These are phyloP conservation scores for Hyles vespertilio DNA, from an alignment of 1,140 invertebrate genomes.

Conservation along the genomic window DNA sequence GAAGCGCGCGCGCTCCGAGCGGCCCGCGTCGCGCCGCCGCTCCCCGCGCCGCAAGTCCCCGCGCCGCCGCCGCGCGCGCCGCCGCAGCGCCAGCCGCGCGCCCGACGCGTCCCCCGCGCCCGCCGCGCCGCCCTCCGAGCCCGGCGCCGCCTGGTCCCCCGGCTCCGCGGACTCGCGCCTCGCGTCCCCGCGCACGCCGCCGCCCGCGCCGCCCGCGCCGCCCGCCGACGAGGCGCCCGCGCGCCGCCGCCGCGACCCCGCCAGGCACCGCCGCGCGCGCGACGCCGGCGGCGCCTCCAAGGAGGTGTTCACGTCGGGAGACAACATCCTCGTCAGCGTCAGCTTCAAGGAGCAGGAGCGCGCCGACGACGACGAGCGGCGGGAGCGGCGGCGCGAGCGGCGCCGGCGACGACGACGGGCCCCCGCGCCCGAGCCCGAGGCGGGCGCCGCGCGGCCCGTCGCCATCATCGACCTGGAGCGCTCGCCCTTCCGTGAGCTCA, in stretches of 20 bases:
- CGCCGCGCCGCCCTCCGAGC: constrained; percentile 38
- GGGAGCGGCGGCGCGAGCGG: constrained; percentile 59
- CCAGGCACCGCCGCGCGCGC: constrained; percentile 39
- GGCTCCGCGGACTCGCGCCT: constrained; percentile 43
- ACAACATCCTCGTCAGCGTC: constrained; percentile 93
- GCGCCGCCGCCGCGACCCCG: constrained; percentile 62
- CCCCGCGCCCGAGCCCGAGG: constrained; percentile 32
- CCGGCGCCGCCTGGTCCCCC: constrained; percentile 21
- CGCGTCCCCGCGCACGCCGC: constrained; percentile 68
- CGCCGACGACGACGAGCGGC: constrained; percentile 42
- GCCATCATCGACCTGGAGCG: constrained; percentile 90
- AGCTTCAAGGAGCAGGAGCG: constrained; percentile 89
- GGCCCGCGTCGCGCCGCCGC: constrained; percentile 50
- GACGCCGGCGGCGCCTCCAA: constrained; percentile 81
- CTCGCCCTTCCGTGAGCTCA: constrained; percentile 88
- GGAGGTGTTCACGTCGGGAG: constrained; percentile 93
- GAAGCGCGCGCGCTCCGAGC: constrained; percentile 46
- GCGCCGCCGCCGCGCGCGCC: constrained; percentile 30
- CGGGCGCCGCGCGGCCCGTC: constrained; percentile 78
- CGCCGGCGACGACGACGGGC: constrained; percentile 36
- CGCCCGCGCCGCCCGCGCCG: constrained; percentile 56
- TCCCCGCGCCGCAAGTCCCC: constrained; percentile 34
- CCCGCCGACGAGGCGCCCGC: constrained; percentile 48
- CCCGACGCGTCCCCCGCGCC: constrained; percentile 22
- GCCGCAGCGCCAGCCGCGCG: constrained; percentile 30